These are phyloP conservation scores for Mayetiola destructor DNA, from an alignment of 2,888 invertebrate genomes.

Conservation along the genomic window DNA sequence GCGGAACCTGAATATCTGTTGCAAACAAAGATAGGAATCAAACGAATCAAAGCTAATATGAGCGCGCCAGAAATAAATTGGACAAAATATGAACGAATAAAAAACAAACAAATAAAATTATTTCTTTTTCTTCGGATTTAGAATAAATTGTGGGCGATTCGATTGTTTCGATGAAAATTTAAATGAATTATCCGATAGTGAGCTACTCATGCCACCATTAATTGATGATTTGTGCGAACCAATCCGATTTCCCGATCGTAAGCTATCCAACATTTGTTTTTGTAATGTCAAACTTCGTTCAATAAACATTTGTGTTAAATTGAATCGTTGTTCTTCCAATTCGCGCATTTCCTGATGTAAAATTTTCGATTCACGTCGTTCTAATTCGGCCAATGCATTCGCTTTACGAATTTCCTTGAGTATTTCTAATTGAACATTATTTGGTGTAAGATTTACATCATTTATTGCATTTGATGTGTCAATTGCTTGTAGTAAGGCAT, in stretches of 20 bases:
- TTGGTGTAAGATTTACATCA: constrained; percentile 12
- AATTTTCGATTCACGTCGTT: neutral
- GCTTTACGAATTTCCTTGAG: constrained; percentile 1
- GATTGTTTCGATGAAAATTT: constrained; percentile 3
- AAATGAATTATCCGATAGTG: neutral
- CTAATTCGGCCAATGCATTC: constrained; percentile 3
- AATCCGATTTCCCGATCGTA: neutral
- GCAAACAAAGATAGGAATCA: no score
- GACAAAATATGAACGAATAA: neutral
- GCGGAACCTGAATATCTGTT: no score
- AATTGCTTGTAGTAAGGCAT: constrained; percentile 9
- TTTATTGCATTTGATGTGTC: neutral
- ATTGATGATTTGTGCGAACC: neutral
- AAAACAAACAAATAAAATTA: neutral
- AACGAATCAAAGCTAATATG: no score
- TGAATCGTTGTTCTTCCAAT: constrained; percentile 10
- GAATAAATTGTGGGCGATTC: constrained; percentile 2
- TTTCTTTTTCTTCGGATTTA: neutral
- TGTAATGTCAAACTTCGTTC: constrained; percentile 1
- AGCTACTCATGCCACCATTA: neutral
- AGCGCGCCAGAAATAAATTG: no score
- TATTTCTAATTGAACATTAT: constrained; percentile 10
- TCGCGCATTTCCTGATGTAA: neutral
- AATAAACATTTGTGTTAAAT: constrained; percentile 8
- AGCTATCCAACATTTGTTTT: constrained; percentile 2